A percentile compares a stretch with the other conserved stretches of the same genome.
Evolutionary conservation across 2,888 invertebrate genomes (phyloP).

Genomic region (Drosophila suboccidentalis): DNA sequence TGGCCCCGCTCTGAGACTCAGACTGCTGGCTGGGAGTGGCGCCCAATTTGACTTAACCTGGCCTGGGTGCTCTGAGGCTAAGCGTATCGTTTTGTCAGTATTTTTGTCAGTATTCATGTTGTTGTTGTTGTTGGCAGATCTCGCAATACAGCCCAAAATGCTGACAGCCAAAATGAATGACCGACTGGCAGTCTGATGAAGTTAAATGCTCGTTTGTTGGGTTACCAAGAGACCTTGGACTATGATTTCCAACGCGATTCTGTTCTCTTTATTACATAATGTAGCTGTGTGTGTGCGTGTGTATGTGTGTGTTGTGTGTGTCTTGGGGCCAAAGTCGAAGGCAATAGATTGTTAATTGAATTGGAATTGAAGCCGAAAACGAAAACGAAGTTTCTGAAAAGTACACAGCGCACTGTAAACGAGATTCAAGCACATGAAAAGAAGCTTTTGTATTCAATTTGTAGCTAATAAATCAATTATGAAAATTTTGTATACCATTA

Average conservation of each 20-base stretch:
- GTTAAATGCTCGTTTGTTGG: conserved; percentile 54
- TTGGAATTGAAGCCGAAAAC: conserved; percentile 47
- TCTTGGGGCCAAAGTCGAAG: conserved; percentile 59
- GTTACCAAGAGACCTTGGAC: conserved; percentile 68
- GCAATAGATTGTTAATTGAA: conserved; percentile 73
- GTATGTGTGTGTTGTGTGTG: conserved; percentile 31
- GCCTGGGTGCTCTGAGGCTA: conserved; percentile 52
- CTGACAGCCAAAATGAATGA: conserved; percentile 75
- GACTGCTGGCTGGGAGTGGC: conserved; percentile 64
- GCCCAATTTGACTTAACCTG: conserved; percentile 38
- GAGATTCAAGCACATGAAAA: not conserved
- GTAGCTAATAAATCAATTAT: conserved; percentile 4
- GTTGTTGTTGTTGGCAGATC: conserved; percentile 24
- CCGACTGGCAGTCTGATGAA: conserved; percentile 46
- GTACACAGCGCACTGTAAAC: not conserved
- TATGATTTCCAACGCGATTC: conserved; percentile 56
- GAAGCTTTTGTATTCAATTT: not conserved
- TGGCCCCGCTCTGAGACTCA: conserved; percentile 30
- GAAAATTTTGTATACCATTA: not conserved
- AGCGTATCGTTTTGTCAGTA: conserved; percentile 63
- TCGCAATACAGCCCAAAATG: conserved; percentile 55
- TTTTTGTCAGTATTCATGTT: conserved; percentile 51
- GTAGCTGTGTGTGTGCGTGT: conserved; percentile 13
- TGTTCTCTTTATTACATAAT: conserved; percentile 75
- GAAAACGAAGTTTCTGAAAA: conserved; percentile 19